Base-by-base conservation (phyloP, 2,113 vertebrate species). In the Mionectes macconnelli region DNA sequence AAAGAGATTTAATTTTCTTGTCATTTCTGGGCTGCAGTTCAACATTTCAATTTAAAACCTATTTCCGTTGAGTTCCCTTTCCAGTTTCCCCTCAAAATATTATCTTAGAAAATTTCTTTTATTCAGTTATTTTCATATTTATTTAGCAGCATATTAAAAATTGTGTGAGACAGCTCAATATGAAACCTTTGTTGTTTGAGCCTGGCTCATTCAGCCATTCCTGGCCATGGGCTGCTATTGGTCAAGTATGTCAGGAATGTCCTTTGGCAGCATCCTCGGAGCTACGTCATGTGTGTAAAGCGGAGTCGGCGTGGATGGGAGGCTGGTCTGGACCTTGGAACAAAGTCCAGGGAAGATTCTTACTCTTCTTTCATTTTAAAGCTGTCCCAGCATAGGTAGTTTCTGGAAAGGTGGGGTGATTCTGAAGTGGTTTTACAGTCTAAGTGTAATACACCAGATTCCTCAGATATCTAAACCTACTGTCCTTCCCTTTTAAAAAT, bases 11-110 rank as follows among this genome's bases (percentile, higher is more conserved):
- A 56, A 93, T 96, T 96, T 97, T 96, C 83, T 93, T 93, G 95
- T 97, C 86, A 93, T 96, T 96, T 97, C 96, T 97, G 95, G 97
- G 97, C 96, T 94, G 45, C 89, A 87, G 89, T 97, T 97, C 96
- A 97, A 94, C 52, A 8, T 94, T 97, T 94, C 89, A 96, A 53
- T 96, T 96, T 96, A 93, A 96, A 95, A 95, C 87, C 67, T 93
- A 92, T 97, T 97, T 96, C 94, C 52, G 8, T 66, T 93, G 79
- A 69, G 66, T 81, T 95, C 53, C 67, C 68, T 94, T 97, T 95
- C 94, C 89, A 96, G 93, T 95, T 97, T 97, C 78, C 75, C 94
- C 73, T 96, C 82, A 94, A 95, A 96, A 95, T 95, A 93, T 94
- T 94, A 93, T 93, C 93, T 94, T 94, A 87, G 84, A 93, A 95